Base-by-base conservation (phyloP, 2,797 vertebrate species). In the Saxicola maurus region DNA sequence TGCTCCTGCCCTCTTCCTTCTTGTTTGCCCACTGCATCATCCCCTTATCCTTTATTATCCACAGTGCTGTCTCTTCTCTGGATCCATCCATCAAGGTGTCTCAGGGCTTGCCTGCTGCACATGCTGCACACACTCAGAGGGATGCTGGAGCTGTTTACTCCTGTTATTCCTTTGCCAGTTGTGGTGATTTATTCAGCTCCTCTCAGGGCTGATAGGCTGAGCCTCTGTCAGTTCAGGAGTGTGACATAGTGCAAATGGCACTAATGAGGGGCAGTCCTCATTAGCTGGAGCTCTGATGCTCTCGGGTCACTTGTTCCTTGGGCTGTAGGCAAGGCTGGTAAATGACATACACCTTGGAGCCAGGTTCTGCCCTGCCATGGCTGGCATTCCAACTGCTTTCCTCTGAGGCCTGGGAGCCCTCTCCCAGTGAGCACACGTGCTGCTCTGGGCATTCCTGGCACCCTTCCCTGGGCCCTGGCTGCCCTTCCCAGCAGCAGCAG, bases 201-300 rank as follows among this genome's bases (percentile, higher is more conserved):
- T 52, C 28, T 49, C 15, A 37, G 2, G 14, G n/a, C 48, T 23
- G 11, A 17, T 3, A 2, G 35, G 25, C 59, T 0, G 1, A 28
- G 10, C 33, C 18, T 53, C 40, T 11, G 33, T 66, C 33, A 4
- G 15, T 37, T 60, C 10, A 3, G 11, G 33, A 31, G 4, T 21
- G 20, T 53, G 25, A 55, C 13, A 6, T 1, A 56, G 67, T 31
- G 11, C n/a, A 37, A 19, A 30, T 7, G 53, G 38, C 14, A 7
- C 38, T 53, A 19, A 30, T 5, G 38, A 64, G 64, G 40, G n/a
- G 2, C 21, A 13, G 51, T 19, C 48, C 21, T 31, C 10, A 10
- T 60, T n/a, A 33, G 23, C 18, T 33, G 38, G 30, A 49, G 6
- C 20, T 60, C 11, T 13, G 10, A 11, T 35, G 45, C 21, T 45